Evolutionary conservation across 2,888 invertebrate genomes (phyloP), one percentile per base, ranked within the genome.

Genomic region (Ceriagrion tenellum): DNA sequence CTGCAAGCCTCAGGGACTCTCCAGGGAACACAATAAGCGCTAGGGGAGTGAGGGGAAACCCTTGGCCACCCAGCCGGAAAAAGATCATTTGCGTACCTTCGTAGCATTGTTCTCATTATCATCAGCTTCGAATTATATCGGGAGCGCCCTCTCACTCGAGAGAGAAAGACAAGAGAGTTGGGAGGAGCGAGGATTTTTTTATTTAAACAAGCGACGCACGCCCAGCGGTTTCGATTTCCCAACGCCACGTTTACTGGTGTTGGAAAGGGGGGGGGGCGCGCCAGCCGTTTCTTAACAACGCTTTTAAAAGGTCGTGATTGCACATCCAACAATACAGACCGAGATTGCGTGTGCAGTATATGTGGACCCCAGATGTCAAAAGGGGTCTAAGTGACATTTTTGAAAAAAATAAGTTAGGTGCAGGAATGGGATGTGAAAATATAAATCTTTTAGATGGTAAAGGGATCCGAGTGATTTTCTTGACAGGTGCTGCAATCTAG

Each of bases 91-190:
- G 81, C 81, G 81, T 81, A 35, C 35, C 81, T 30, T 81, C 81
- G 81, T 35, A 81, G 81, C 81, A 30, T 81, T 81, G 35, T 81
- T 81, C 81, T 35, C 81, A 81, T 81, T 81, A 81, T 81, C 81
- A 81, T 81, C 30, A 16, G 35, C 35, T 81, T 81, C 81, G 81
- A 81, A 81, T 81, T 81, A 81, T 81, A 81, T 35, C 81, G 16
- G 10, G 81, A 81, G 81, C 35, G 4, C 81, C 81, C 35, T 81
- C 69, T 81, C 81, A 81, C n/a, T 81, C 81, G 69, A n/a, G 69
- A 23, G n/a, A 69, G 69, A 69, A 20, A 69, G 69, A 26, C 26
- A 69, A 26, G 69, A 23, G 26, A 26, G 69, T 20, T 4, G 69
- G 2, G 69, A 26, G 81, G 35, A 16, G 12, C 30, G 81, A 30